Evolutionary conservation across 2,797 vertebrate species (phyloP), one percentile per base, ranked within the genome.

Genomic region (Manis pentadactyla): DNA sequence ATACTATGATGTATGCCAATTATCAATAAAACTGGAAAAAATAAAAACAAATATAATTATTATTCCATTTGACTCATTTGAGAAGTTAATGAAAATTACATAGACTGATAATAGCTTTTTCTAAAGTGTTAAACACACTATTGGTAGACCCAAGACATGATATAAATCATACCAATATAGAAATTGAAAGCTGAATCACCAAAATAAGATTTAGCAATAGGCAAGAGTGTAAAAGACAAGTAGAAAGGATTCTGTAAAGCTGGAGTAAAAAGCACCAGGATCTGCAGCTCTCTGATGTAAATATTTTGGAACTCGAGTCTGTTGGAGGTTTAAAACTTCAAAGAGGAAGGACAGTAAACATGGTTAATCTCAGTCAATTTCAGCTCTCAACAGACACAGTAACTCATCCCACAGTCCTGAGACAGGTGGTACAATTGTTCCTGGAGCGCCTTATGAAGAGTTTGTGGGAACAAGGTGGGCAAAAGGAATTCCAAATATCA

Each of bases 11-110:
- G 9, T 69, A 55, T 31, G 11, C 15, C 34, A 85, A 69, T 69
- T 85, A 69, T 37, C 49, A 37, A 19, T 69, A 55, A 68, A 85
- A 69, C 25, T 68, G 25, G 4, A 27, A 29, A 27, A 68, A 46
- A 46, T 46, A 11, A 68, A 68, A 34, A 66, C 34, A 68, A 68
- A 68, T 68, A 37, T 19, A 7, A 82, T 73, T 63, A 37, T 94
- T 96, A 93, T 90, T 74, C 4, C 3, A 96, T 92, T 93, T 96
- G 19, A 88, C 78, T 95, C 23, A 55, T 85, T 97, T 97, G 42
- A 29, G 55, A 97, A 7, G 49, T 87, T 69, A 96, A 90, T 82
- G 53, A 71, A 57, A 51, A 94, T 92, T 97, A 82, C 37, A 83
- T 95, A 93, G 92, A 37, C 31, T 84, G 37, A 53, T 89, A 75